Evolutionary conservation across 2,113 vertebrate genomes (phyloP), one percentile per base, ranked within the genome.

Genomic region (Pachyramphus minor): DNA sequence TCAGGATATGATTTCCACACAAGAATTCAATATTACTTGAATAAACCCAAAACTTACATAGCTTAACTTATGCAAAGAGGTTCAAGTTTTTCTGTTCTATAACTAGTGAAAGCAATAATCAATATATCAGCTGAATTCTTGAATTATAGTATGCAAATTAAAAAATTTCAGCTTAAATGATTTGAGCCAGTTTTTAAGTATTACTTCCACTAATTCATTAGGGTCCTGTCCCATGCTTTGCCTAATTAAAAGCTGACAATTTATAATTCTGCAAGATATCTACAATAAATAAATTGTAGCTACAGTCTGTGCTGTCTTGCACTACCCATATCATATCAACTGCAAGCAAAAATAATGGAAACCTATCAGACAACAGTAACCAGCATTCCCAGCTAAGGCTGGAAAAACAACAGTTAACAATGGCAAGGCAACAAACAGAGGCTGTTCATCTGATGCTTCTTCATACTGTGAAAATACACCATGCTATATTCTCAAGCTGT

Each of bases 81-180:
- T 73, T 82, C 23, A 89, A 62, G 31, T 24, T 73, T 66, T 89
- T 39, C 33, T 56, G 58, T 6, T 19, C 10, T 20, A 13, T 3
- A 4, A 59, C 3, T 35, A 81, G 35, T 56, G 37, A 66, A 66
- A 87, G 30, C 12, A 82, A 12, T 14, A 58, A 63, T 35, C 41
- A 71, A 50, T 18, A 14, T 41, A 52, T 11, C 30, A 74, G 23
- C 8, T 33, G 23, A 79, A 45, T 42, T 79, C 9, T 22, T 53
- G 27, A 52, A 55, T 58, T 63, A 76, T 4, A 39, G 25, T 5
- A 69, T 31, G 9, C 47, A 74, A 84, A 47, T 77, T 59, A 84
- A 87, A 47, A 55, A 12, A 0, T 0, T 8, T 50, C 7, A 31
- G 37, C 6, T 20, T 72, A 60, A 2, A 35, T 50, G 3, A 42